phyloP scores from a whole-genome alignment of 2,888 invertebrate genomes.

The Syritta pipiens region DNA sequence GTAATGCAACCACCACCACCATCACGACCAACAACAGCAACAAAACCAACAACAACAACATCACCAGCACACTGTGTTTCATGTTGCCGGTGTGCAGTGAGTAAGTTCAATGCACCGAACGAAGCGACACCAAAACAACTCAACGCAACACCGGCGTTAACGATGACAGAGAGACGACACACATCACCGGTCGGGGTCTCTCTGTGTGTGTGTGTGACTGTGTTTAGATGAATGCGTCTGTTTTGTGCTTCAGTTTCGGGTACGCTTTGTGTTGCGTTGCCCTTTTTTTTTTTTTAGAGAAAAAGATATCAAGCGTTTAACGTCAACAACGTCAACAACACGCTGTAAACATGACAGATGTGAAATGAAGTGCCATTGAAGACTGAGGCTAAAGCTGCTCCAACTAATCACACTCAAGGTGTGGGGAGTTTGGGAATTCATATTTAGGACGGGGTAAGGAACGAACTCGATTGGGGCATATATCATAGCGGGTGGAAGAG shows the following conservation, averaged over 20 bases:
- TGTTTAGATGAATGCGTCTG: constrained; percentile 18
- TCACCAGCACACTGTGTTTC: constrained; percentile 57
- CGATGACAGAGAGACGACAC: constrained; percentile 43
- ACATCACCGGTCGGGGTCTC: constrained; percentile 3
- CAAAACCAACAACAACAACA: too few species aligned
- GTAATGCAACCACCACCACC: constrained; percentile 62
- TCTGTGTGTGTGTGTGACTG: neutral
- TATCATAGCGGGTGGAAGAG: too few species aligned
- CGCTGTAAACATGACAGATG: constrained; percentile 51
- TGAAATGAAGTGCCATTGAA: constrained; percentile 26
- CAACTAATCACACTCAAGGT: constrained; percentile 18
- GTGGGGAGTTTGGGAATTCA: too few species aligned
- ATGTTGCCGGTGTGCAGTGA: constrained; percentile 50
- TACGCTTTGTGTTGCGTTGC: neutral
- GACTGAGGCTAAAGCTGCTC: neutral
- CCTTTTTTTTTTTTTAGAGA: constrained; percentile 16
- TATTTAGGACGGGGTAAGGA: too few species aligned
- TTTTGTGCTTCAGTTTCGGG: neutral
- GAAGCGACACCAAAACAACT: constrained; percentile 47
- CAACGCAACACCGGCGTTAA: constrained; percentile 21
- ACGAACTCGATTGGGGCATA: too few species aligned
- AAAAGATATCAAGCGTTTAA: constrained; percentile 38
- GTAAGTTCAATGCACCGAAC: constrained; percentile 40
- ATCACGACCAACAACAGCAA: too few species aligned
- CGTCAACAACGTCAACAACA: constrained; percentile 29